Evolutionary conservation across 2,888 invertebrate species (phyloP).

Genomic region (Thumatha senex): DNA sequence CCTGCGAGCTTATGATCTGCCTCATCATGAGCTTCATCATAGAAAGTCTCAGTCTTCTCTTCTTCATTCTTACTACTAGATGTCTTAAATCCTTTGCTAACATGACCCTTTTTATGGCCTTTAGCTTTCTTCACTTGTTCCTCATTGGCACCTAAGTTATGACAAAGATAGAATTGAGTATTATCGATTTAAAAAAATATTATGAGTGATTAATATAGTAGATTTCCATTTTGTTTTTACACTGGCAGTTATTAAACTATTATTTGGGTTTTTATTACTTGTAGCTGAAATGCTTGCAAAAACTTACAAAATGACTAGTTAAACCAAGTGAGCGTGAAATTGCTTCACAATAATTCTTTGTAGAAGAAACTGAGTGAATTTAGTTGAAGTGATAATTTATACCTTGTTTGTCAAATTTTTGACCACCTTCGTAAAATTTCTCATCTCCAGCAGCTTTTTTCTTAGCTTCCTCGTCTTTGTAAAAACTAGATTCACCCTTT

Average conservation of each 20-base stretch:
- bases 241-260: slow-evolving; percentile 23
- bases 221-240: slow-evolving; percentile 19
- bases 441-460: slow-evolving; percentile 84
- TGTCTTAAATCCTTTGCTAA: slow-evolving; percentile 86
- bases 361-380: slow-evolving; percentile 18
- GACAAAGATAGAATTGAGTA: slow-evolving; percentile 7
- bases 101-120: slow-evolving; percentile 86
- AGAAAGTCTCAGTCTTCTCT: slow-evolving; percentile 86
- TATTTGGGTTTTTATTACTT: slow-evolving; percentile 20
- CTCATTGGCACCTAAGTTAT: slow-evolving; percentile 73
- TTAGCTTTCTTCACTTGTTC: slow-evolving; percentile 81
- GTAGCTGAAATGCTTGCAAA: slow-evolving; percentile 16
- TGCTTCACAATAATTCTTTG: slow-evolving; percentile 15
- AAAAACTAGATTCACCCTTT: slow-evolving; percentile 77
- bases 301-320: slow-evolving; percentile 30
- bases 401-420: slow-evolving; percentile 84
- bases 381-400: slow-evolving; percentile 15
- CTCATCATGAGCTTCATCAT: slow-evolving; percentile 86
- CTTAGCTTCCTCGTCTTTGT: slow-evolving; percentile 81
- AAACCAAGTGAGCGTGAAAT: slow-evolving; percentile 36
- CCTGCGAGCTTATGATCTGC: slow-evolving; percentile 83
- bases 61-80: slow-evolving; percentile 87
- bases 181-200: slow-evolving; percentile 11
- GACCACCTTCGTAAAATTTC: slow-evolving; percentile 83
- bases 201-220: slow-evolving; percentile 7